Conservation (phyloP, 23 tunicate species). For the Aplidium turbinatum region DNA sequence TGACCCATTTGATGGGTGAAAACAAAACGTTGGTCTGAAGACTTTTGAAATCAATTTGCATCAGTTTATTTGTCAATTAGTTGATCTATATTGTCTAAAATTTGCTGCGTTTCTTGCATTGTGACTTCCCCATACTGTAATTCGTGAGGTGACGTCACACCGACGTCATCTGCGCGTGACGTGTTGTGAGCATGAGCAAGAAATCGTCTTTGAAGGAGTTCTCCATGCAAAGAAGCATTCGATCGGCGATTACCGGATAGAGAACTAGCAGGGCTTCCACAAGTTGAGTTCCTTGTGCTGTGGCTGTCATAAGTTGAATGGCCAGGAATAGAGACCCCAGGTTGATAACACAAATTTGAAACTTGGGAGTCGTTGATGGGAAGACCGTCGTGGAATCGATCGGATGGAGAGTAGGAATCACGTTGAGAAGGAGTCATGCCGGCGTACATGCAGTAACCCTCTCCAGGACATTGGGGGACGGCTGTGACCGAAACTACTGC, state of each 20-base stretch:
- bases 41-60: too few relatives aligned
- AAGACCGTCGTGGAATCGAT: constrained; percentile 52
- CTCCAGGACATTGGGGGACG: too few relatives aligned
- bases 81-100: constrained; percentile 72
- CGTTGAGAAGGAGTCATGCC: too few relatives aligned
- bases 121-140: constrained; percentile 44
- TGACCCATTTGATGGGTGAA: too few relatives aligned
- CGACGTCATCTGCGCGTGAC: constrained; percentile 27
- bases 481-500: too few relatives aligned
- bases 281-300: too few relatives aligned
- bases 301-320: too few relatives aligned
- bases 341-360: too few relatives aligned
- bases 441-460: too few relatives aligned
- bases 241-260: not conserved
- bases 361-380: not conserved
- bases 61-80: constrained; percentile 57
- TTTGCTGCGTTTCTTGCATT: constrained; percentile 80
- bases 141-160: constrained; percentile 16
- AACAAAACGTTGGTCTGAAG: too few relatives aligned
- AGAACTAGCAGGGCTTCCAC: too few relatives aligned
- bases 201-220: constrained; percentile 41
- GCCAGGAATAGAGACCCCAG: too few relatives aligned
- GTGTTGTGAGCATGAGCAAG: constrained; percentile 27
- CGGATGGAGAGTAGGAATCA: constrained; percentile 53
- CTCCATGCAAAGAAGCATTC: constrained; percentile 42